phyloP scores from a whole-genome alignment of 2,888 invertebrate genomes.

The Eugnorisma glareosa region DNA sequence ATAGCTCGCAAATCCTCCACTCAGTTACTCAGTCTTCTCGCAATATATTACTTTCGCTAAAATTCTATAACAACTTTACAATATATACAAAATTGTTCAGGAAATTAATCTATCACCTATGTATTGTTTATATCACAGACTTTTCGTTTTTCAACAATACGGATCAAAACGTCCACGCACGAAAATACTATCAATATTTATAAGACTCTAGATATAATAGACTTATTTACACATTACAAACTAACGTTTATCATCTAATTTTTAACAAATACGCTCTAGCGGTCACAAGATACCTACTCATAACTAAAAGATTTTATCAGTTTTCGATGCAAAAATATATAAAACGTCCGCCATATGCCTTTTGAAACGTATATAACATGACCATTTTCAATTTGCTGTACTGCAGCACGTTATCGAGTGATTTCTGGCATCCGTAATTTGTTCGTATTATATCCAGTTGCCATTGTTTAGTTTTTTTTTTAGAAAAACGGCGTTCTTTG shows the following conservation, averaged over 20 bases:
- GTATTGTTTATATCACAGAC: conserved; percentile 92
- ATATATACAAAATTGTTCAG: conserved; percentile 89
- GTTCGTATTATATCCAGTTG: conserved; percentile 83
- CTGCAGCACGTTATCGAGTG: conserved; percentile 41
- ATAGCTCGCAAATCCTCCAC: conserved; percentile 86
- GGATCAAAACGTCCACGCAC: conserved; percentile 91
- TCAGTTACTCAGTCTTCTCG: conserved; percentile 89
- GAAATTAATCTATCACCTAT: conserved; percentile 89
- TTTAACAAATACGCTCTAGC: conserved; percentile 89
- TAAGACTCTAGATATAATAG: conserved; percentile 89
- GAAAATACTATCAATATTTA: conserved; percentile 90
- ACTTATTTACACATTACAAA: conserved; percentile 90
- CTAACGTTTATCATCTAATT: conserved; percentile 90
- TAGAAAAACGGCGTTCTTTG: conserved; percentile 78
- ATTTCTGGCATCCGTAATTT: conserved; percentile 70
- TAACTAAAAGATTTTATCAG: conserved; percentile 91
- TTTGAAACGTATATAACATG: conserved; percentile 86
- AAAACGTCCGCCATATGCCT: conserved; percentile 91
- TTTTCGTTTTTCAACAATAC: conserved; percentile 91
- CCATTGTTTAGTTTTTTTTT: conserved; percentile 82
- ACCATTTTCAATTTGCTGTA: conserved; percentile 68
- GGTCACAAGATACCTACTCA: conserved; percentile 88
- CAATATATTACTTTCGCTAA: conserved; percentile 88
- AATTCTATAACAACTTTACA: conserved; percentile 89
- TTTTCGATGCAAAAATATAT: conserved; percentile 91